Evolutionary conservation across 2,888 invertebrate genomes (phyloP).

Genomic region (Choreutis nemorana): DNA sequence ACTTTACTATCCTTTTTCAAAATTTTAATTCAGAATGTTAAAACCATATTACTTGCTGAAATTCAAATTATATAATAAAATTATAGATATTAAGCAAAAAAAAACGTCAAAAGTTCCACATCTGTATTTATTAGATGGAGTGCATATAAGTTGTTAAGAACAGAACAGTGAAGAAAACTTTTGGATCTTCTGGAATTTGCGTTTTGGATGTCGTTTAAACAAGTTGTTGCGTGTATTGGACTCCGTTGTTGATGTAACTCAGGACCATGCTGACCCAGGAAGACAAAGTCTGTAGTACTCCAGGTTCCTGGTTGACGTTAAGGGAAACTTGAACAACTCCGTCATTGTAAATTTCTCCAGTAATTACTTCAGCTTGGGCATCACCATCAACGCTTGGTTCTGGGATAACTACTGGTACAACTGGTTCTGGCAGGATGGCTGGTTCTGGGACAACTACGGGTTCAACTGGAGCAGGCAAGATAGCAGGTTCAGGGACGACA

Average conservation of each 20-base stretch:
- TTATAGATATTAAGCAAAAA: no score
- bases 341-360: slow-evolving; percentile 36
- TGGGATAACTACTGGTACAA: slow-evolving; percentile 4
- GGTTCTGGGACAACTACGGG: slow-evolving; percentile 8
- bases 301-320: slow-evolving; percentile 26
- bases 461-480: slow-evolving; percentile 3
- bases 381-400: slow-evolving; percentile 4
- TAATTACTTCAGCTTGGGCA: slow-evolving; percentile 6
- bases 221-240: slow-evolving; percentile 30
- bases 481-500: slow-evolving; percentile 6
- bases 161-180: no score
- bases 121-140: no score
- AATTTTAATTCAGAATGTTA: no score
- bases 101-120: no score
- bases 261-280: slow-evolving; percentile 39
- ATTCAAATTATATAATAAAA: no score
- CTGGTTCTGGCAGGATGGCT: slow-evolving; percentile 6
- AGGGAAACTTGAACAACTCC: slow-evolving; percentile 32
- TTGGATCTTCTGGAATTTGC: no score
- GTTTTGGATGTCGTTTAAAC: slow-evolving; percentile 18
- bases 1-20: no score
- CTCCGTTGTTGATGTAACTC: slow-evolving; percentile 35
- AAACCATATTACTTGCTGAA: no score
- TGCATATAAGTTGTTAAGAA: no score
- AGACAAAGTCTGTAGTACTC: slow-evolving; percentile 29